These are phyloP conservation scores for Melanotaenia duboulayi DNA, from an alignment of 2,113 vertebrate species.

Conservation along the genomic window DNA sequence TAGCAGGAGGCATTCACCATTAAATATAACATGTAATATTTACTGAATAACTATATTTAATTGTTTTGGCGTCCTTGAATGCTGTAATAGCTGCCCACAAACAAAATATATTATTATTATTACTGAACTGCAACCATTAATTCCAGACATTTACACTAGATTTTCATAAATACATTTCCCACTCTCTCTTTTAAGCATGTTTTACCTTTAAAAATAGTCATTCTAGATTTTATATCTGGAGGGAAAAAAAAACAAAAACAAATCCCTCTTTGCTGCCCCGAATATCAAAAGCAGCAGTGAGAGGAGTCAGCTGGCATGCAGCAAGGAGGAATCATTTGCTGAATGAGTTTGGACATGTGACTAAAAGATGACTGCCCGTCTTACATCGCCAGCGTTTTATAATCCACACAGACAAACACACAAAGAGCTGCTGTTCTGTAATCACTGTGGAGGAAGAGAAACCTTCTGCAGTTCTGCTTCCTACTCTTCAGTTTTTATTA, in stretches of 20 bases:
- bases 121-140: too few species aligned
- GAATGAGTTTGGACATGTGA: neutral
- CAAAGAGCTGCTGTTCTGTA: neutral
- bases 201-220: constrained; percentile 2
- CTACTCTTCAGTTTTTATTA: neutral
- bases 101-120: too few species aligned
- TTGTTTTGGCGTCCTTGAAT: neutral
- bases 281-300: neutral
- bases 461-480: neutral
- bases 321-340: neutral
- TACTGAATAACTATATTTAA: neutral
- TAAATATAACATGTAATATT: too few species aligned
- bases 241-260: neutral
- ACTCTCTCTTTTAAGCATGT: neutral
- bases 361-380: constrained; percentile 7
- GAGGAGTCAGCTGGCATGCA: neutral
- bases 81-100: too few species aligned
- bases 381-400: neutral
- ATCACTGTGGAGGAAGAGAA: neutral
- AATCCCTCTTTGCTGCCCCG: neutral
- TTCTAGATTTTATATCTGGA: constrained; percentile 2
- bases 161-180: neutral
- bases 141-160: too few species aligned
- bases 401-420: neutral
- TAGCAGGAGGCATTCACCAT: neutral